phyloP scores from a whole-genome alignment of 2,113 vertebrate species.

The Paraplagusia blochii region DNA sequence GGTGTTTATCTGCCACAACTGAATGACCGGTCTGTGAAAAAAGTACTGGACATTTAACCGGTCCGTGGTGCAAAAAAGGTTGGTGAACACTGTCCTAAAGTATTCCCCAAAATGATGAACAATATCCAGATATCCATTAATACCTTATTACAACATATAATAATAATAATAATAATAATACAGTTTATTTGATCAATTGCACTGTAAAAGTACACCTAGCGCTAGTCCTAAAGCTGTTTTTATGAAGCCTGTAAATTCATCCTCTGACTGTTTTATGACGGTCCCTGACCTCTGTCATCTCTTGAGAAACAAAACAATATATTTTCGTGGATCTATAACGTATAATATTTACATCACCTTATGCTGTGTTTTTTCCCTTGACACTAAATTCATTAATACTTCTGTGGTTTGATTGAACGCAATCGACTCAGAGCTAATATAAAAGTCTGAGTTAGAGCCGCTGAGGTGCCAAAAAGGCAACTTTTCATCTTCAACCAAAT shows the following conservation, averaged over 20 bases:
- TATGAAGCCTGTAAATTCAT: conserved; percentile 25
- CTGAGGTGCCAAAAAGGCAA: conserved; percentile 4
- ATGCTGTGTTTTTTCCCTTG: conserved; percentile 15
- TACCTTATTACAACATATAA: too few species aligned
- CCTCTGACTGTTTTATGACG: conserved; percentile 16
- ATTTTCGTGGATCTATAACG: conserved; percentile 33
- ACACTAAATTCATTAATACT: conserved; percentile 16
- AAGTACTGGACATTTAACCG: too few species aligned
- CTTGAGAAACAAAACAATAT: conserved; percentile 11
- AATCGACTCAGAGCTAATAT: conserved; percentile 12
- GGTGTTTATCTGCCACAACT: too few species aligned
- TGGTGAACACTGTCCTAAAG: too few species aligned
- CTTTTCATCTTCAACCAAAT: conserved; percentile 20
- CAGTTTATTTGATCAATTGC: too few species aligned
- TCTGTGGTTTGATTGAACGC: conserved; percentile 30
- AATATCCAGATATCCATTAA: too few species aligned
- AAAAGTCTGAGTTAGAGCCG: conserved; percentile 24
- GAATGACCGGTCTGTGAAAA: too few species aligned
- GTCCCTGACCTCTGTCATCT: conserved; percentile 41
- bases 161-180: too few species aligned
- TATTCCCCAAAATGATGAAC: too few species aligned
- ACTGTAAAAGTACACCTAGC: too few species aligned
- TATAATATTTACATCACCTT: conserved; percentile 35
- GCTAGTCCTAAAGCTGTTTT: conserved; percentile 1
- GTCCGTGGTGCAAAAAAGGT: too few species aligned